Percentiles rank a stretch among this genome's conserved stretches.
These are phyloP conservation scores for Lithophane ornitopus DNA, from an alignment of 2,888 invertebrate species.

Conservation along the genomic window DNA sequence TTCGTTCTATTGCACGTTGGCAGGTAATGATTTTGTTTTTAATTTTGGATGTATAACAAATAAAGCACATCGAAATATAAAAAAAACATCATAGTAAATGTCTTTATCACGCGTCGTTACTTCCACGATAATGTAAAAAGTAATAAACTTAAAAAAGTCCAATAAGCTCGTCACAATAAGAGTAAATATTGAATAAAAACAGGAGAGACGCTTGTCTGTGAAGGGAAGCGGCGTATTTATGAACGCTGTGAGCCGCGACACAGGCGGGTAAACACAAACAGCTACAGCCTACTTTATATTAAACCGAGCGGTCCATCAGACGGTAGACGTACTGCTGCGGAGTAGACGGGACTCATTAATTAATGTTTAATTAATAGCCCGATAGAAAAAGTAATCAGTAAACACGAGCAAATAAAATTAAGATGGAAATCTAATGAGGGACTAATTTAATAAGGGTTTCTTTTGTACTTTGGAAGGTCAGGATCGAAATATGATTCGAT, in stretches of 20 bases:
- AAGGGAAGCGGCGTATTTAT: slow-evolving; percentile 83
- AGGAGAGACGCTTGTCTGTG: slow-evolving; percentile 75
- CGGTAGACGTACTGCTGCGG: slow-evolving; percentile 38
- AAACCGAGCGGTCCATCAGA: slow-evolving; percentile 76
- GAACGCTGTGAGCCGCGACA: slow-evolving; percentile 83
- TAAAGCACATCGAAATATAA: no score
- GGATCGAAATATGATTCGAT: slow-evolving; percentile 30
- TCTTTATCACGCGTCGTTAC: slow-evolving; percentile 27
- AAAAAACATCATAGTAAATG: background rate
- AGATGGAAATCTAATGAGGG: slow-evolving; percentile 51
- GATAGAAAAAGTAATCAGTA: slow-evolving; percentile 61
- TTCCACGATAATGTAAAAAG: slow-evolving; percentile 24
- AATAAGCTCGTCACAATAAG: slow-evolving; percentile 72
- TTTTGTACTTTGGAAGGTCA: slow-evolving; percentile 25
- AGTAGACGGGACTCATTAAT: slow-evolving; percentile 59
- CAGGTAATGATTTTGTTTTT: no score
- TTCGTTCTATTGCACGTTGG: no score
- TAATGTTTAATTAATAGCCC: slow-evolving; percentile 60
- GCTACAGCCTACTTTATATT: slow-evolving; percentile 84
- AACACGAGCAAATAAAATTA: slow-evolving; percentile 58
- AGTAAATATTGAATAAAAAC: slow-evolving; percentile 81
- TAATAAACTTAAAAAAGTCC: slow-evolving; percentile 58
- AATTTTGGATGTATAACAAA: no score
- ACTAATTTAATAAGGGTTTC: slow-evolving; percentile 52
- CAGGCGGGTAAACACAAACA: slow-evolving; percentile 77